Evolutionary conservation across 2,888 invertebrate species (phyloP).

Genomic region (Ormyrus rosae): DNA sequence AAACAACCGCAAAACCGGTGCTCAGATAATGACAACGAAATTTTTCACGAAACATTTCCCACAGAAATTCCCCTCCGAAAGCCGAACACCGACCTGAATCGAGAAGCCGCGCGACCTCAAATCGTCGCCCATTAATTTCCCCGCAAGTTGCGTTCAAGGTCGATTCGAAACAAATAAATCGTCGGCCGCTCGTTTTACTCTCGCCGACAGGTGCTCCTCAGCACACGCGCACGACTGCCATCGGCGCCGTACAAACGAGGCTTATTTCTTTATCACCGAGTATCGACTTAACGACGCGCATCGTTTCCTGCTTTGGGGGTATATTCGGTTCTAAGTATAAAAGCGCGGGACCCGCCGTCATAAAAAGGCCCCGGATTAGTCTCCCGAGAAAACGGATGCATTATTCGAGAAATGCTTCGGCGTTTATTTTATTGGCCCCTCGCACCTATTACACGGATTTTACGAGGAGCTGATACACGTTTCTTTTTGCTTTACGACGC

Average conservation of each 20-base stretch:
- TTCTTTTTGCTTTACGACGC: constrained; percentile 3
- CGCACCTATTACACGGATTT: constrained; percentile 39
- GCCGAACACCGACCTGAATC: too few relatives aligned
- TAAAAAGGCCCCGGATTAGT: constrained; percentile 41
- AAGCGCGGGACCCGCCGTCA: background rate
- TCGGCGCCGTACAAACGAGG: too few relatives aligned
- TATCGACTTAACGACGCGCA: too few relatives aligned
- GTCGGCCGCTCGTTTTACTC: constrained; percentile 18
- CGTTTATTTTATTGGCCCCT: constrained; percentile 10
- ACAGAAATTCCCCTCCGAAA: too few relatives aligned
- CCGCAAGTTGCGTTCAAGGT: background rate
- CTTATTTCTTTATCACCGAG: too few relatives aligned
- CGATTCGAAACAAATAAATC: constrained; percentile 47
- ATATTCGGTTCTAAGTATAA: too few relatives aligned
- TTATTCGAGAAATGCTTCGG: constrained; percentile 14
- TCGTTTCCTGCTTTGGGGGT: too few relatives aligned
- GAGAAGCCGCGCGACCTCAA: background rate
- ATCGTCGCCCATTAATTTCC: constrained; percentile 23
- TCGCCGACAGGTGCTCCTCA: background rate
- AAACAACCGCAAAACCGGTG: too few relatives aligned
- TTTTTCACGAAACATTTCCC: too few relatives aligned
- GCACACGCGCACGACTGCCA: background rate
- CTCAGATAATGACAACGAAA: too few relatives aligned
- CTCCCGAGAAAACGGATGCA: constrained; percentile 42
- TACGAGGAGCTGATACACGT: constrained; percentile 4